Base-by-base conservation (phyloP, 1,140 invertebrate genomes). In the Drosophila baimaii region DNA sequence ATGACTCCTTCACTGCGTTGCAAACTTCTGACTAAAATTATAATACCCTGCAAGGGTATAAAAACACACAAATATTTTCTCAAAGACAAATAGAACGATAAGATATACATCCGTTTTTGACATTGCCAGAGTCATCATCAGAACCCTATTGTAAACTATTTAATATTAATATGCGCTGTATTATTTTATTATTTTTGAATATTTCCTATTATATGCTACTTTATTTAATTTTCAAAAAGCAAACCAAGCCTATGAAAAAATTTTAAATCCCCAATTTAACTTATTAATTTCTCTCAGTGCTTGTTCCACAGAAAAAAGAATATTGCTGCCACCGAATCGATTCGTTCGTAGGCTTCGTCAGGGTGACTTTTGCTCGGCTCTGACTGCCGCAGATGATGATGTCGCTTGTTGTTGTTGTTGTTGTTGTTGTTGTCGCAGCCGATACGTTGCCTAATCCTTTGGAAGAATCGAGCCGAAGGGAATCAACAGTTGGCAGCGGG, bases 401-500 rank as follows among this genome's bases (percentile, higher is more conserved):
- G 49, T 15, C 19, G 29, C 12, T 15, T 10, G 12, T 21, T 31
- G 49, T 13, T 13, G 12, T 10, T 52, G 13, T 33, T 29, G 25
- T 31, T 52, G 35, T 46, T 39, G 23, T n/a, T n/a, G n/a, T n/a
- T n/a, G n/a, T n/a, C n/a, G n/a, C n/a, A n/a, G n/a, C n/a, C 57
- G 51, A 59, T 61, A 21, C 56, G 82, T 82, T 82, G 76, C 59
- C 59, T 79, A 86, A 88, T 81, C 77, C 51, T 47, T 52, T 52
- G n/a, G 27, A 19, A 33, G 19, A 35, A 35, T 10, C 31, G 29
- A 35, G n/a, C 31, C 51, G 61, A 64, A 71, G 31, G 23, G 41
- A 71, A 63, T 71, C 75, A 85, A 86, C 82, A 85, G 65, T 86
- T 81, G 74, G 51, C 69, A 33, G 41, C 44, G 12, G 51, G 41